Conservation (phyloP, 2,797 vertebrate genomes). For the Scarus forsteni region DNA sequence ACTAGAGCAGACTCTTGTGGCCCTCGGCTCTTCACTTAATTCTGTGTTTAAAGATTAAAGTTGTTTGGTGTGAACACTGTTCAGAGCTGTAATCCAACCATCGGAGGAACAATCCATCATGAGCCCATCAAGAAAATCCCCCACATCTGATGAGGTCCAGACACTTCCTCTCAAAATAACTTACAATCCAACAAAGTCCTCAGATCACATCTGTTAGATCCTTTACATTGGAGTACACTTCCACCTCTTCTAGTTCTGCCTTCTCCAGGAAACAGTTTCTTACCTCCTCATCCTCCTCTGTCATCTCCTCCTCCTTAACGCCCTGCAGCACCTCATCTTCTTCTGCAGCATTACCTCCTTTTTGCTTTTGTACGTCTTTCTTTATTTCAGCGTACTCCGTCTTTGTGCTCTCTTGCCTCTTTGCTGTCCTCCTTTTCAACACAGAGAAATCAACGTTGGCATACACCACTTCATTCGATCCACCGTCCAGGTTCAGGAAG, state of each 20-base stretch:
- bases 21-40: background rate
- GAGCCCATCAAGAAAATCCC: background rate
- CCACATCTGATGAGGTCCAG: background rate
- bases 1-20: no score
- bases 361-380: slow-evolving; percentile 3
- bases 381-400: slow-evolving; percentile 53
- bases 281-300: slow-evolving; percentile 7
- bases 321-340: background rate
- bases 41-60: background rate
- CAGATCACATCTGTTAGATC: slow-evolving; percentile 21
- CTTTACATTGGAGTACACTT: slow-evolving; percentile 43
- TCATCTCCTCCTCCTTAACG: slow-evolving; percentile 3
- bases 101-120: background rate
- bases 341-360: background rate
- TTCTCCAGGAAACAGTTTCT: background rate
- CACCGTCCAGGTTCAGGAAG: background rate
- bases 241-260: slow-evolving; percentile 11
- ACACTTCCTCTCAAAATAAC: background rate
- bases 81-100: background rate
- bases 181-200: background rate
- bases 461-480: slow-evolving; percentile 38
- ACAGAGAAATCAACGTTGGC: slow-evolving; percentile 46
- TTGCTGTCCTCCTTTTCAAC: slow-evolving; percentile 20
- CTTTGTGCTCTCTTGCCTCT: background rate
- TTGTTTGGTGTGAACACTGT: no score